These are phyloP conservation scores for Fragum whitleyi DNA, from an alignment of 2,888 invertebrate species.

Conservation along the genomic window DNA sequence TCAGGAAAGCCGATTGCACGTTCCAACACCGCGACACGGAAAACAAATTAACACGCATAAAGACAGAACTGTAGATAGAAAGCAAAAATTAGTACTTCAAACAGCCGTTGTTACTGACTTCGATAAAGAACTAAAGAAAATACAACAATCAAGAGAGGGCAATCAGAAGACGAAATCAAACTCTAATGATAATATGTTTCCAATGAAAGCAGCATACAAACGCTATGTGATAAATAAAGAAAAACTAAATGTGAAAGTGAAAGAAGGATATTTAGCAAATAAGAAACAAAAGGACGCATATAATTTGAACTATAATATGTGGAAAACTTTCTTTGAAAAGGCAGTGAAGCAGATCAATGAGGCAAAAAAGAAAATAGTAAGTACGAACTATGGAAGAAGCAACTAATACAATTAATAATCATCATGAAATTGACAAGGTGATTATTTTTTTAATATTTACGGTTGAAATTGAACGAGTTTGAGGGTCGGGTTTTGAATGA, in stretches of 20 bases:
- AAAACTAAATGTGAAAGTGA: neutral
- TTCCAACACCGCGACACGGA: neutral
- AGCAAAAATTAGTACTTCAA: constrained; percentile 12
- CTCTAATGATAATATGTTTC: constrained; percentile 12
- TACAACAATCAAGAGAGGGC: constrained; percentile 5
- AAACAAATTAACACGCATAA: neutral
- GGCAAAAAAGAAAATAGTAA: constrained; percentile 25
- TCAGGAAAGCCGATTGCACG: constrained; percentile 15
- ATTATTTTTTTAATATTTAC: too few relatives aligned
- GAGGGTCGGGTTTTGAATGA: too few relatives aligned
- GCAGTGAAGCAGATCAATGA: constrained; percentile 20
- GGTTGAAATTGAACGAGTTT: too few relatives aligned
- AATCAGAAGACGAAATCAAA: neutral
- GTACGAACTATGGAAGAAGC: neutral
- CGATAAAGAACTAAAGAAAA: constrained; percentile 16
- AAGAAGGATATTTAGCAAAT: constrained; percentile 5
- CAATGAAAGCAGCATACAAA: constrained; percentile 14
- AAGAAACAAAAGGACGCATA: constrained; percentile 26
- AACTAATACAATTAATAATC: too few relatives aligned
- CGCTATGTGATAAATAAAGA: neutral
- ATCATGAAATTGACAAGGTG: too few relatives aligned
- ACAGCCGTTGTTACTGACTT: constrained; percentile 17
- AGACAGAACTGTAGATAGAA: neutral
- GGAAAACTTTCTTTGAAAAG: constrained; percentile 18
- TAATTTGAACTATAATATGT: constrained; percentile 14